Evolutionary conservation across 2,797 vertebrate genomes (phyloP).

Genomic region (Halcyon badia): DNA sequence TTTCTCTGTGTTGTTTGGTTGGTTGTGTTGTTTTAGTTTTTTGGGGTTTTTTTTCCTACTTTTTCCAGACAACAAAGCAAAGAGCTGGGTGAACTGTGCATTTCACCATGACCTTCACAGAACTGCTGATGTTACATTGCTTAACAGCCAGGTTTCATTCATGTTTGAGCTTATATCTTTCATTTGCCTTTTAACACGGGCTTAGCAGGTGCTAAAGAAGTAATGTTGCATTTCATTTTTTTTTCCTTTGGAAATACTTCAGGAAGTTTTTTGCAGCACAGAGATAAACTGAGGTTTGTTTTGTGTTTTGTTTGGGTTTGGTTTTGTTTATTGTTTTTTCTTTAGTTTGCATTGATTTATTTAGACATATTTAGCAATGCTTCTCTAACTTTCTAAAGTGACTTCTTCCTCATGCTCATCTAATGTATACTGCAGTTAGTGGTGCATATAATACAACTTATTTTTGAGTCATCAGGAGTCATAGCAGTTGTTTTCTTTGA

Average conservation of each 20-base stretch:
- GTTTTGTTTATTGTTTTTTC: not conserved
- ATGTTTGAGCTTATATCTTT: not conserved
- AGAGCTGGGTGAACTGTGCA: not conserved
- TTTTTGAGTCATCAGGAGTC: not conserved
- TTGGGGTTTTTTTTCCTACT: too few species aligned
- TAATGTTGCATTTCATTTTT: not conserved
- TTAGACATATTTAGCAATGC: not conserved
- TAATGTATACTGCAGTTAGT: not conserved
- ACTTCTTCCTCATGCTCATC: not conserved
- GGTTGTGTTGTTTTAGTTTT: too few species aligned
- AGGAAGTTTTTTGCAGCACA: not conserved
- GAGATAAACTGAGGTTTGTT: not conserved
- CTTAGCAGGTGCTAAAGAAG: not conserved
- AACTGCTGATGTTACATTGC: not conserved
- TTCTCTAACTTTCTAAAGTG: not conserved
- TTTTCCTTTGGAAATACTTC: not conserved
- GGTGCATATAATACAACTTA: rapidly evolving
- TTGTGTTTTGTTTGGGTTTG: too few species aligned
- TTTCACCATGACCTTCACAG: not conserved
- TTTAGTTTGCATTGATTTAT: not conserved
- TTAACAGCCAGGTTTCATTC: not conserved
- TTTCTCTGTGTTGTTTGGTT: too few species aligned
- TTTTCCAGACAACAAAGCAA: not conserved
- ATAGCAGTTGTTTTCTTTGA: not conserved
- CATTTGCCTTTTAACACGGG: not conserved